Evolutionary conservation across 2,113 vertebrate genomes (phyloP).

Genomic region (Asarcornis scutulata): DNA sequence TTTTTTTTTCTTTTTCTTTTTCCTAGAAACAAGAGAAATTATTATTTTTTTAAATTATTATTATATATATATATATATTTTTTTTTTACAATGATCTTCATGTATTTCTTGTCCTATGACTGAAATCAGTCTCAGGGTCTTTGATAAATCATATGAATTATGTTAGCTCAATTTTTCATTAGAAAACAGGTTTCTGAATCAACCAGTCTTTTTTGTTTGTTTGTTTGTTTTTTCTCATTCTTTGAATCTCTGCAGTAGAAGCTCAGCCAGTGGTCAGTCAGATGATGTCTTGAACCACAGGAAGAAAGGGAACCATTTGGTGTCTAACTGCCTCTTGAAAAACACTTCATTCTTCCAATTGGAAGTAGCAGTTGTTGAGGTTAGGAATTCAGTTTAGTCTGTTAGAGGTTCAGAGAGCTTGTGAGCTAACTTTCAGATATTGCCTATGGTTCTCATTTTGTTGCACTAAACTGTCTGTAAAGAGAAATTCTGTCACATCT

Average conservation of each 20-base stretch:
- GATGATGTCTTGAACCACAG: neutral
- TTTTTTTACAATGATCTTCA: neutral
- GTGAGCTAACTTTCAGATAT: neutral
- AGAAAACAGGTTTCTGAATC: neutral
- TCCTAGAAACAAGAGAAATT: neutral
- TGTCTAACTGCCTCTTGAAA: neutral
- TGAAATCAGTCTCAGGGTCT: neutral
- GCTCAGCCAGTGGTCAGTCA: neutral
- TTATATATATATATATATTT: too few species aligned
- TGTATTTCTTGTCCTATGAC: neutral
- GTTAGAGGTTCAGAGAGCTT: neutral
- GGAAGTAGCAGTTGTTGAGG: neutral
- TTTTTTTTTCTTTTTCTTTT: neutral
- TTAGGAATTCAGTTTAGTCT: neutral
- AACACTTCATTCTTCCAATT: neutral
- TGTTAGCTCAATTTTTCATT: neutral
- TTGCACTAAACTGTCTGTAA: neutral
- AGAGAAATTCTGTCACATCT: neutral
- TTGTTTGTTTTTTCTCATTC: neutral
- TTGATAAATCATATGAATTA: neutral
- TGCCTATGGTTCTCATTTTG: neutral
- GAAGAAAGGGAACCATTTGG: neutral
- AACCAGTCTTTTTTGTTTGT: neutral
- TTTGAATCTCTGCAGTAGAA: neutral
- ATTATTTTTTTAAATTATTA: too few species aligned